Evolutionary conservation across 1,140 invertebrate genomes (phyloP).

Genomic region (Drosophila ananassae): DNA sequence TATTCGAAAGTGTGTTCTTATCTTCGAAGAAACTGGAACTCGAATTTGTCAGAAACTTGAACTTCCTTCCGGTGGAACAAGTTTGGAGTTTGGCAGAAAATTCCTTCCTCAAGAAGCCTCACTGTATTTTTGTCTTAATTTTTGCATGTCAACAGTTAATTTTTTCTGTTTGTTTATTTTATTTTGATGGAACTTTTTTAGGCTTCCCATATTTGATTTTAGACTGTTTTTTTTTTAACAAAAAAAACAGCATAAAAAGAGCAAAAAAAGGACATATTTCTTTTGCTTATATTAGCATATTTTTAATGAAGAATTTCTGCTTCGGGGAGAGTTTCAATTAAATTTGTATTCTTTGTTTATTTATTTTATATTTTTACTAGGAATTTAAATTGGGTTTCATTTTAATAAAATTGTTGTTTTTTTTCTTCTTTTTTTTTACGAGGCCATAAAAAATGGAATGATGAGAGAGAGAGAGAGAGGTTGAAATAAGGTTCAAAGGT

Average conservation of each 20-base stretch:
- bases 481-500: constrained; percentile 6
- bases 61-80: background rate
- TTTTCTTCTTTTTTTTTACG: background rate
- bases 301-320: background rate
- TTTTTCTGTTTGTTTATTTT: too few relatives aligned
- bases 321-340: background rate
- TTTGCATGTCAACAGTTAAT: too few relatives aligned
- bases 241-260: too few relatives aligned
- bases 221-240: too few relatives aligned
- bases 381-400: constrained; percentile 3
- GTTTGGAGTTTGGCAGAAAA: background rate
- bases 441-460: constrained; percentile 4
- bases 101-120: too few relatives aligned
- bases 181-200: too few relatives aligned
- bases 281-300: background rate
- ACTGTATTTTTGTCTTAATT: too few relatives aligned
- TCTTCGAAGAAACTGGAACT: background rate
- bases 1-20: background rate
- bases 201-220: too few relatives aligned
- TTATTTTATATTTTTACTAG: background rate
- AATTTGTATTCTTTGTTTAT: background rate
- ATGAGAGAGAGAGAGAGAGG: background rate
- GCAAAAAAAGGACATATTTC: background rate
- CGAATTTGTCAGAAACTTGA: background rate
- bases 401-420: background rate